These are phyloP conservation scores for Drosophila neocordata DNA, from an alignment of 1,140 invertebrate genomes.

Conservation along the genomic window DNA sequence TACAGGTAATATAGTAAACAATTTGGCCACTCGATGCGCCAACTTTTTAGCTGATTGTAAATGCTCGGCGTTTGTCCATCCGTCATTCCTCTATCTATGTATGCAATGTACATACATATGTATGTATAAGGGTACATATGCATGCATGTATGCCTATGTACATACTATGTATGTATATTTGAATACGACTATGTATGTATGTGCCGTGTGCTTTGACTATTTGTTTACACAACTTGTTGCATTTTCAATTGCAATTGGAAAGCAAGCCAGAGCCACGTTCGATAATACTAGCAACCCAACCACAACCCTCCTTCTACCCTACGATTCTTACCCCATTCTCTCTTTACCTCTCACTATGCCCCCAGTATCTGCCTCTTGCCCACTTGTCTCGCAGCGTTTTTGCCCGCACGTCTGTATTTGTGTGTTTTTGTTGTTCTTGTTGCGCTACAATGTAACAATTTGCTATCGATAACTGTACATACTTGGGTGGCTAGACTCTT, in stretches of 20 bases:
- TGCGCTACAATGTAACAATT: conserved; percentile 50
- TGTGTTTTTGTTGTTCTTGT: conserved; percentile 33
- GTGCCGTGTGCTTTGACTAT: conserved; percentile 16
- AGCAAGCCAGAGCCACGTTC: conserved; percentile 13
- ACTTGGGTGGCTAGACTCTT: conserved; percentile 1
- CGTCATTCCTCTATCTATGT: background rate
- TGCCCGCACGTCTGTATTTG: conserved; percentile 4
- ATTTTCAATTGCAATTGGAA: conserved; percentile 49
- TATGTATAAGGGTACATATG: no score
- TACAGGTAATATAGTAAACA: conserved; percentile 45
- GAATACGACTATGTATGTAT: background rate
- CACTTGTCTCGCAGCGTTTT: background rate
- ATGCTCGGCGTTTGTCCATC: conserved; percentile 26
- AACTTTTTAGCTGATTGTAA: conserved; percentile 58
- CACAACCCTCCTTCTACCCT: background rate
- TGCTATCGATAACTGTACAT: conserved; percentile 44
- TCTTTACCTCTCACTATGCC: background rate
- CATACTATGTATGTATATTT: conserved; percentile 1
- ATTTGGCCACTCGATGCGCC: conserved; percentile 54
- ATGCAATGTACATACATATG: background rate
- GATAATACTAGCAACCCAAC: background rate
- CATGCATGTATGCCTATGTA: background rate
- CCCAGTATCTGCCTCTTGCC: background rate
- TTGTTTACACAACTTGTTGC: conserved; percentile 72
- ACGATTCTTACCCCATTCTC: background rate